Percentiles rank a stretch among this genome's conserved stretches.
Evolutionary conservation across 1,140 invertebrate species (phyloP).

Genomic region (Drosophila pseudoobscura): DNA sequence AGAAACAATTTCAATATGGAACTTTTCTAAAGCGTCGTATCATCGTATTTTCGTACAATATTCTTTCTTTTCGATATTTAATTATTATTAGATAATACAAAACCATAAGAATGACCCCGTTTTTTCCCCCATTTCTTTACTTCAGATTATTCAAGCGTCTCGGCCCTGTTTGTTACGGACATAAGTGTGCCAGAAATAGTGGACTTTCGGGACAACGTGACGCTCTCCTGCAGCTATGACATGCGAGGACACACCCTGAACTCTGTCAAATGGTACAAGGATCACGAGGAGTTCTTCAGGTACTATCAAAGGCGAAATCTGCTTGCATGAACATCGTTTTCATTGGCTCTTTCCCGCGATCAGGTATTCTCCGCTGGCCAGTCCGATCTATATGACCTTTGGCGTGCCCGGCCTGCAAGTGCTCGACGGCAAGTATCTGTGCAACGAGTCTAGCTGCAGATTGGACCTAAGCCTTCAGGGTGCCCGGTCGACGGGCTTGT

Average conservation of each 20-base stretch:
- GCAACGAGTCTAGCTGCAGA: conserved; percentile 84
- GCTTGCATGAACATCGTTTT: too few relatives aligned
- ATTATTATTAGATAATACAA: too few relatives aligned
- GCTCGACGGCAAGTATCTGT: conserved; percentile 89
- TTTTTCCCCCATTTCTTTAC: conserved; percentile 1
- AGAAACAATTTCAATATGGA: too few relatives aligned
- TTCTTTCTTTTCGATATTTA: too few relatives aligned
- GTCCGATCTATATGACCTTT: conserved; percentile 78
- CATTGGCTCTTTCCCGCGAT: not conserved
- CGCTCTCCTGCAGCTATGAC: conserved; percentile 85
- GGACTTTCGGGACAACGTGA: conserved; percentile 84
- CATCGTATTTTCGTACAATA: too few relatives aligned
- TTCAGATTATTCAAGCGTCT: conserved; percentile 57
- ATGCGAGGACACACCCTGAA: conserved; percentile 87
- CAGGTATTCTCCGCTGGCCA: conserved; percentile 79
- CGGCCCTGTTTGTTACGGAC: conserved; percentile 72
- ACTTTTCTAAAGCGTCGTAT: too few relatives aligned
- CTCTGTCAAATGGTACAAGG: conserved; percentile 92
- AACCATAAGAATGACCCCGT: not conserved
- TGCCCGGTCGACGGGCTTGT: conserved; percentile 84
- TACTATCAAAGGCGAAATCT: conserved; percentile 25
- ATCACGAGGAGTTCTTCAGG: conserved; percentile 89
- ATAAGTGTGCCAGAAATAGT: conserved; percentile 84
- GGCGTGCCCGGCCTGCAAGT: conserved; percentile 87
- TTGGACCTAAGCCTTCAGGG: conserved; percentile 85